Conservation (phyloP, 2,888 invertebrate genomes). For the Tenthredo amoena region DNA sequence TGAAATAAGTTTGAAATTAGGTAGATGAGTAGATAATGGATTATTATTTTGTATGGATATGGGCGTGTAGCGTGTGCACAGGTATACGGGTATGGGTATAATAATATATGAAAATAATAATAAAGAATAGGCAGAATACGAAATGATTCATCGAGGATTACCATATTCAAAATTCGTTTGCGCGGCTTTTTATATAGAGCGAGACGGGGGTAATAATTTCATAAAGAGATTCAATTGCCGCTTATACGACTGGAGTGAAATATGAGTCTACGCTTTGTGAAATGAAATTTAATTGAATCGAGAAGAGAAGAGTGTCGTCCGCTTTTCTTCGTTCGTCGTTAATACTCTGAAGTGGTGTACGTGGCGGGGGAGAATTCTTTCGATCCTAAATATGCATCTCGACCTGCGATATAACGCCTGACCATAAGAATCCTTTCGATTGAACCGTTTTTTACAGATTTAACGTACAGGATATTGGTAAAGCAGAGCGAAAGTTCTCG, state of each 20-base stretch:
- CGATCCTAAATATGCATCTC: background rate
- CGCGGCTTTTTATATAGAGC: slow-evolving; percentile 53
- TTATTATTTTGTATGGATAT: background rate
- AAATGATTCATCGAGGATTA: slow-evolving; percentile 69
- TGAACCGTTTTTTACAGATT: background rate
- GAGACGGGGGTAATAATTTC: slow-evolving; percentile 66
- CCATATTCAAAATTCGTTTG: slow-evolving; percentile 70
- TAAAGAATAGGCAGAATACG: slow-evolving; percentile 52
- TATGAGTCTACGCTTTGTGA: slow-evolving; percentile 72
- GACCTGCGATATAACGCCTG: background rate
- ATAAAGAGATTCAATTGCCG: slow-evolving; percentile 74
- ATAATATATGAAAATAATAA: slow-evolving; percentile 27
- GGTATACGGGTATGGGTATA: background rate
- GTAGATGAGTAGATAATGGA: slow-evolving; percentile 4
- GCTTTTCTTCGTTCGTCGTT: slow-evolving; percentile 3
- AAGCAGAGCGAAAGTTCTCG: background rate
- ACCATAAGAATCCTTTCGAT: slow-evolving; percentile 23
- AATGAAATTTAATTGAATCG: slow-evolving; percentile 74
- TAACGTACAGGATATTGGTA: background rate
- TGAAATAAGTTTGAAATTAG: slow-evolving; percentile 31
- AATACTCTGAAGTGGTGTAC: background rate
- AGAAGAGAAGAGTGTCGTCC: slow-evolving; percentile 57
- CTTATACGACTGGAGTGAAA: slow-evolving; percentile 70
- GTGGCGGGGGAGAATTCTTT: background rate
- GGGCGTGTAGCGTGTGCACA: background rate